Evolutionary conservation across 2,888 invertebrate genomes (phyloP).

Genomic region (Archaeoteleia sp.): DNA sequence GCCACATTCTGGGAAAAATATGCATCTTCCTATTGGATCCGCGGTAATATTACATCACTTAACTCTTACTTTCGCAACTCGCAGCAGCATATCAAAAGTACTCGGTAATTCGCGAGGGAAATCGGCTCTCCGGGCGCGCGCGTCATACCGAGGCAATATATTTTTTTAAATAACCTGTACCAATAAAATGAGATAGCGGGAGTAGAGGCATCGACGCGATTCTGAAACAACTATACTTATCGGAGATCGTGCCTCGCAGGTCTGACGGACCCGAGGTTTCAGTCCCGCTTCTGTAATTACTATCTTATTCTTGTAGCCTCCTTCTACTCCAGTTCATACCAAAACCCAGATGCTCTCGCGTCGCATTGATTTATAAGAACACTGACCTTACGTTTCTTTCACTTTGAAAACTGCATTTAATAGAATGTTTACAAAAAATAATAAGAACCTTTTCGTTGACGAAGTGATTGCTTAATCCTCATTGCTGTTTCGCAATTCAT

Average conservation of each 20-base stretch:
- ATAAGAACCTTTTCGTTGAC: too few species aligned
- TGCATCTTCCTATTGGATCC: conserved; percentile 4
- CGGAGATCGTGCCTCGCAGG: conserved; percentile 73
- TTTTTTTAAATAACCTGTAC: conserved; percentile 70
- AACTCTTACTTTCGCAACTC: conserved; percentile 32
- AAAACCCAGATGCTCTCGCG: conserved; percentile 49
- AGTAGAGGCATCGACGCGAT: conserved; percentile 70
- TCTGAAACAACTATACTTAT: conserved; percentile 74
- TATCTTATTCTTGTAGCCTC: conserved; percentile 63
- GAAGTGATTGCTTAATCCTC: too few species aligned
- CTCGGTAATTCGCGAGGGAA: conserved; percentile 38
- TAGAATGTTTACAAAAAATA: background rate
- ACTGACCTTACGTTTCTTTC: conserved; percentile 24
- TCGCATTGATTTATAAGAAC: conserved; percentile 26
- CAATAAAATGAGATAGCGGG: conserved; percentile 73
- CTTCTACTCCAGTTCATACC: conserved; percentile 58
- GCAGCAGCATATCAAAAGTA: conserved; percentile 22
- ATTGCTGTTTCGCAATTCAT: too few species aligned
- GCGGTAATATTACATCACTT: conserved; percentile 28
- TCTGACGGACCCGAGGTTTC: conserved; percentile 65
- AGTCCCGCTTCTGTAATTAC: conserved; percentile 74
- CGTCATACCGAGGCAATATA: conserved; percentile 56
- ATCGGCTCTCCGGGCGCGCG: conserved; percentile 52
- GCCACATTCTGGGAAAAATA: conserved; percentile 17
- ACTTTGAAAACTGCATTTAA: background rate